Evolutionary conservation across 2,113 vertebrate genomes (phyloP).

Genomic region (Herpailurus yagouaroundi): DNA sequence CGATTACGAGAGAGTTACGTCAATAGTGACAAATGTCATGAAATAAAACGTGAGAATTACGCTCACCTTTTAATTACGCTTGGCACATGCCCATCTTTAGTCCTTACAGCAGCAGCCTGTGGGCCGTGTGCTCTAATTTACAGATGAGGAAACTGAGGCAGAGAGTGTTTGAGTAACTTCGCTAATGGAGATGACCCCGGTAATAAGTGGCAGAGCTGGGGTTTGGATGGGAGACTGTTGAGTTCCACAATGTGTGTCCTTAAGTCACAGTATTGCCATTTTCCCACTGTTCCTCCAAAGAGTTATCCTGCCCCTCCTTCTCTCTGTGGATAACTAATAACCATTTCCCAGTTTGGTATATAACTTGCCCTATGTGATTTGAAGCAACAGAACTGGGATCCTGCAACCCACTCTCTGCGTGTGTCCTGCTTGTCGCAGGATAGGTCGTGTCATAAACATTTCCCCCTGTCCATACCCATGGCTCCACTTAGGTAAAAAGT

Average conservation of each 20-base stretch:
- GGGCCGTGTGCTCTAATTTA: background rate
- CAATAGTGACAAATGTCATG: background rate
- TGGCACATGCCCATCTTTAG: background rate
- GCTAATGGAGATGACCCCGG: background rate
- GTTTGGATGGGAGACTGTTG: background rate
- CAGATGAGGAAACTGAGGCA: background rate
- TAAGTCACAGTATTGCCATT: background rate
- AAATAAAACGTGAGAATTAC: background rate
- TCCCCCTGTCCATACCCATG: background rate
- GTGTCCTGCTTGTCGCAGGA: background rate
- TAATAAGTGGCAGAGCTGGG: background rate
- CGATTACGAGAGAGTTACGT: background rate
- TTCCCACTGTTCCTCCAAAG: background rate
- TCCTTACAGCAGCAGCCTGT: background rate
- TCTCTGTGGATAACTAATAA: background rate
- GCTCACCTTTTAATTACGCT: background rate
- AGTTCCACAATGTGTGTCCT: background rate
- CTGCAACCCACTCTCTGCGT: rapidly evolving
- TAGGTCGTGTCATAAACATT: background rate
- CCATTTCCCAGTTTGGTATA: background rate
- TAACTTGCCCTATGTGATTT: background rate
- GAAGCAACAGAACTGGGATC: background rate
- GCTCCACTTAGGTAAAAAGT: background rate
- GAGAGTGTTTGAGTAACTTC: background rate
- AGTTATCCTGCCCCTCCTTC: too few species aligned